Evolutionary conservation across 2,113 vertebrate species (phyloP).

Genomic region (Notechis scutatus): DNA sequence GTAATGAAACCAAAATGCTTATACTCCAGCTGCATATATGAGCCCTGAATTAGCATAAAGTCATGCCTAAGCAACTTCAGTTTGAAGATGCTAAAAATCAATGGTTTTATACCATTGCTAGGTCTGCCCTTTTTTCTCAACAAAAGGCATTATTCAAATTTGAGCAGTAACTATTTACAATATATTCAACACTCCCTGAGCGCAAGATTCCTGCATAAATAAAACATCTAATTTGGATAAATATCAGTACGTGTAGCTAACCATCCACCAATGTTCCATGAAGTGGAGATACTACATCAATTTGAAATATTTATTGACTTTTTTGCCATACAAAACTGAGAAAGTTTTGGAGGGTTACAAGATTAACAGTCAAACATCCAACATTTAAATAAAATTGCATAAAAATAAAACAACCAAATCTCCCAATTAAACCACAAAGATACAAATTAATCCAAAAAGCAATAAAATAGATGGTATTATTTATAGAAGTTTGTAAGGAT

Average conservation of each 20-base stretch:
- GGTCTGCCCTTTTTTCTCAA: not conserved
- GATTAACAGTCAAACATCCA: not conserved
- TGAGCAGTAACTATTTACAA: not conserved
- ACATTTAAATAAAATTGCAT: not conserved
- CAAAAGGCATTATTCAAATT: not conserved
- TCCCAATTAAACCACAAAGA: not conserved
- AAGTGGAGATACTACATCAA: not conserved
- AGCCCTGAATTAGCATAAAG: not conserved
- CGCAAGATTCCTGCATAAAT: not conserved
- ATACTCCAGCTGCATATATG: not conserved
- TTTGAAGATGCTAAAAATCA: not conserved
- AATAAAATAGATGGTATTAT: not conserved
- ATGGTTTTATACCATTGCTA: not conserved
- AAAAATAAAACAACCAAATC: not conserved
- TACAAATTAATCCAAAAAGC: not conserved
- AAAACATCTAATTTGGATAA: not conserved
- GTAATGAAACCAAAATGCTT: not conserved
- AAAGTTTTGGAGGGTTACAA: not conserved
- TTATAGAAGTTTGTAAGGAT: not conserved
- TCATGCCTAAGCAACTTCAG: not conserved
- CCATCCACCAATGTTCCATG: not conserved
- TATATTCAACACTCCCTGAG: not conserved
- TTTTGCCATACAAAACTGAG: not conserved
- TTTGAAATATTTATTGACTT: not conserved
- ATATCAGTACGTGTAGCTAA: not conserved